phyloP scores from a whole-genome alignment of 37 sponge, comb jelly and placozoan genomes.

The Hexactinellida sp. region DNA sequence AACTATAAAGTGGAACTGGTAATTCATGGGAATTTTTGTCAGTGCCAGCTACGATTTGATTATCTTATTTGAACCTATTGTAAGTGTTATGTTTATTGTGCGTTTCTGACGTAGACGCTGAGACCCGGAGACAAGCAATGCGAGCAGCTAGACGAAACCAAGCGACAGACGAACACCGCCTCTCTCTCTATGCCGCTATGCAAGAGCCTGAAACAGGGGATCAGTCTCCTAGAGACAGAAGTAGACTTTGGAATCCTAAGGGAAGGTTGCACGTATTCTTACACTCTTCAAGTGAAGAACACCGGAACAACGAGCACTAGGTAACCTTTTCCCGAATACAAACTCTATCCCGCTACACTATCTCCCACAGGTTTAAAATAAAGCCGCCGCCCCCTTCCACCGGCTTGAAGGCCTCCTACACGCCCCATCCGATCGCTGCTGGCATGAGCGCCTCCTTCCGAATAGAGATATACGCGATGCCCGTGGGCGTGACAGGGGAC shows the following conservation, averaged over 20 bases:
- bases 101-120: background rate
- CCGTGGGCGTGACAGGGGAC: conserved; percentile 51
- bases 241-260: conserved; percentile 69
- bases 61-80: too few relatives aligned
- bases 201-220: conserved; percentile 4
- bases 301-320: conserved; percentile 45
- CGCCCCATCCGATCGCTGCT: conserved; percentile 78
- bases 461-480: conserved; percentile 68
- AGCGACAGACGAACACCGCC: background rate
- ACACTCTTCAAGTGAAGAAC: conserved; percentile 45
- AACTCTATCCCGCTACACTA: too few relatives aligned
- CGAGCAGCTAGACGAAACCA: background rate
- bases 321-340: too few relatives aligned
- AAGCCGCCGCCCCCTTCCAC: conserved; percentile 79
- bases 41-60: too few relatives aligned
- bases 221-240: conserved; percentile 19
- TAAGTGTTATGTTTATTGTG: too few relatives aligned
- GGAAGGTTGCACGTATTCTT: conserved; percentile 58
- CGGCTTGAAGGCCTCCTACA: conserved; percentile 48
- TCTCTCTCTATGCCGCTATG: conserved; percentile 1
- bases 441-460: conserved; percentile 58
- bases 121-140: background rate
- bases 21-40: too few relatives aligned
- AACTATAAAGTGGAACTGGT: too few relatives aligned
- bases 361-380: conserved; percentile 55